phyloP scores from a whole-genome alignment of 2,113 vertebrate genomes.

The Mola mola region DNA sequence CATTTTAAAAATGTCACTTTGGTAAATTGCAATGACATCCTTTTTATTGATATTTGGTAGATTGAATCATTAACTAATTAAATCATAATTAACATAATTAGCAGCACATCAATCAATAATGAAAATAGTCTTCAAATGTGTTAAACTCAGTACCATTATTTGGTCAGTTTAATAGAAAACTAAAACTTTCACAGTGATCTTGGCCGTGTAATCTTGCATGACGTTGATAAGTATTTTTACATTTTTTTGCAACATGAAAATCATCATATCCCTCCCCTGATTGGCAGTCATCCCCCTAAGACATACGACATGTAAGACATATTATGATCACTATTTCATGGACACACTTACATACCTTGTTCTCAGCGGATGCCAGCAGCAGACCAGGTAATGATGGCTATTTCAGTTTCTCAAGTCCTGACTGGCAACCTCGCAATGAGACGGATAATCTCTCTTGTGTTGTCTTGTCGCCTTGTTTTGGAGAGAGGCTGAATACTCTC shows the following conservation, averaged over 20 bases:
- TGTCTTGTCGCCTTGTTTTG: conserved; percentile 31
- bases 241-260: neutral
- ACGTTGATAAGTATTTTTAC: no score
- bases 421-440: conserved; percentile 71
- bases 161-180: no score
- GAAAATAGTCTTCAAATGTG: no score
- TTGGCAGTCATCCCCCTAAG: conserved; percentile 14
- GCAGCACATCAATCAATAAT: no score
- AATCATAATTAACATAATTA: no score
- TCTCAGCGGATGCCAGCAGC: conserved; percentile 47
- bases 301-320: conserved; percentile 39
- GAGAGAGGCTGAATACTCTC: conserved; percentile 51
- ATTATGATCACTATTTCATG: conserved; percentile 33
- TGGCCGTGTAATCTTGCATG: neutral
- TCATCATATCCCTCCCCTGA: conserved; percentile 22
- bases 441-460: conserved; percentile 62
- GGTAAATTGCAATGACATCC: no score
- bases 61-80: no score
- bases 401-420: conserved; percentile 59
- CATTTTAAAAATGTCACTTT: no score
- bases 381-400: conserved; percentile 75
- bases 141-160: no score
- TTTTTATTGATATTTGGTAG: no score
- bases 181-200: no score
- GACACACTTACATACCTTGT: conserved; percentile 1